Conservation (phyloP, 2,888 invertebrate species). For the Geophilus truncorum region DNA sequence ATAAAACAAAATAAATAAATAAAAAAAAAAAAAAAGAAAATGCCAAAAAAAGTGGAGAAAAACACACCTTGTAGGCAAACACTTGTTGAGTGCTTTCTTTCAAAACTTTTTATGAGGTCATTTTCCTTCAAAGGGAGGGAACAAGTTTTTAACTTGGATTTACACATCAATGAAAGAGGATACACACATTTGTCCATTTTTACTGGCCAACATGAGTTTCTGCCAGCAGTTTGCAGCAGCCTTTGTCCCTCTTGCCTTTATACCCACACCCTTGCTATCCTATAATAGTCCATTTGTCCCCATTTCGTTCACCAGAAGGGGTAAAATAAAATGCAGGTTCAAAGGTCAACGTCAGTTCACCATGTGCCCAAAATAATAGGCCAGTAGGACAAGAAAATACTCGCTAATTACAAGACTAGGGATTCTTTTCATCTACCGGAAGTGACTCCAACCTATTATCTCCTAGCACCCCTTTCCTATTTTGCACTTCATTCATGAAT, state of each 20-base stretch:
- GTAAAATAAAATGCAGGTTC: background rate
- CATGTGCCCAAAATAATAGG: background rate
- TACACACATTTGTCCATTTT: constrained; percentile 1
- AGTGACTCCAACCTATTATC: background rate
- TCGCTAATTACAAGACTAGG: background rate
- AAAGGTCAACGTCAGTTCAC: background rate
- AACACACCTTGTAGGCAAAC: background rate
- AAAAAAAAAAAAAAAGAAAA: too few relatives aligned
- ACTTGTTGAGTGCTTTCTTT: background rate
- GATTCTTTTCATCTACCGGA: background rate
- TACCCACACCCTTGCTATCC: background rate
- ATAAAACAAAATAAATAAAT: too few relatives aligned
- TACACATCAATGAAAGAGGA: background rate
- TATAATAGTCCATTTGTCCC: background rate
- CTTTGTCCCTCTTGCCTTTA: background rate
- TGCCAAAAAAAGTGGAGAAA: background rate
- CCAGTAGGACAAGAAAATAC: background rate
- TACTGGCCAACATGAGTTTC: background rate
- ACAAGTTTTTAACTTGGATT: background rate
- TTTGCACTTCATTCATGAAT: background rate
- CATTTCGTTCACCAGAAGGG: background rate
- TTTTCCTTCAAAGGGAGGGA: background rate
- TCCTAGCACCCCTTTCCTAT: background rate
- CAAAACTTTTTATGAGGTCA: background rate
- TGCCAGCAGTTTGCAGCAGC: background rate